phyloP scores from a whole-genome alignment of 1,140 invertebrate genomes.

The Carcinoscorpius rotundicauda region DNA sequence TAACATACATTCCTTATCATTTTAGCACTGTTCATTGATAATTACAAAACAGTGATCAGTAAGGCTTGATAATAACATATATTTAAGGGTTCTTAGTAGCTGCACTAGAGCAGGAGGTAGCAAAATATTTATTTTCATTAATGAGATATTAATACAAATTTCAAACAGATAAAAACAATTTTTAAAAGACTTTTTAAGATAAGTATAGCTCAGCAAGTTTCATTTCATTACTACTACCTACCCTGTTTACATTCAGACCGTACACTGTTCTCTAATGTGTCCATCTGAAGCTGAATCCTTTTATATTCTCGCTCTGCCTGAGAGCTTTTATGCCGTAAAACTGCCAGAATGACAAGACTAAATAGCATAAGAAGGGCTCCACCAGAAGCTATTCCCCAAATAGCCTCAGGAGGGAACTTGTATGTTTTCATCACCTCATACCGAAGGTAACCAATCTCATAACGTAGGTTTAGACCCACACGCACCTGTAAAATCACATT shows the following conservation, averaged over 20 bases:
- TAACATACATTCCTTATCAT: too few species aligned
- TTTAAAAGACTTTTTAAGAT: too few species aligned
- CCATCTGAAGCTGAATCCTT: slow-evolving; percentile 97
- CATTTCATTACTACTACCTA: neutral
- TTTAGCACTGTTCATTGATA: too few species aligned
- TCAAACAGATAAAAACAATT: too few species aligned
- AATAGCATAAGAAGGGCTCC: slow-evolving; percentile 69
- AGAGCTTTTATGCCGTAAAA: slow-evolving; percentile 81
- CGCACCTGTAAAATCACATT: slow-evolving; percentile 25
- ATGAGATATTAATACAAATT: too few species aligned
- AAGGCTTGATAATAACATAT: too few species aligned
- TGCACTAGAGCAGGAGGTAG: too few species aligned
- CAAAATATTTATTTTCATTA: too few species aligned
- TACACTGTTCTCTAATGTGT: slow-evolving; percentile 91
- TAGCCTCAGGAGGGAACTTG: slow-evolving; percentile 64
- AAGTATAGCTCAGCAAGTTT: too few species aligned
- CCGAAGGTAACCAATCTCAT: slow-evolving; percentile 67
- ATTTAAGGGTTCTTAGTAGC: too few species aligned
- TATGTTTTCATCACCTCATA: slow-evolving; percentile 78
- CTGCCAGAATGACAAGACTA: slow-evolving; percentile 69
- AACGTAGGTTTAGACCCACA: slow-evolving; percentile 71
- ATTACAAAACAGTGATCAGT: too few species aligned
- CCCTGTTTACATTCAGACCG: slow-evolving; percentile 18
- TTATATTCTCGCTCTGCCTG: slow-evolving; percentile 93
- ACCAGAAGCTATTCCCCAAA: slow-evolving; percentile 68